phyloP scores from a whole-genome alignment of 2,113 vertebrate species.

The Petromus typicus region DNA sequence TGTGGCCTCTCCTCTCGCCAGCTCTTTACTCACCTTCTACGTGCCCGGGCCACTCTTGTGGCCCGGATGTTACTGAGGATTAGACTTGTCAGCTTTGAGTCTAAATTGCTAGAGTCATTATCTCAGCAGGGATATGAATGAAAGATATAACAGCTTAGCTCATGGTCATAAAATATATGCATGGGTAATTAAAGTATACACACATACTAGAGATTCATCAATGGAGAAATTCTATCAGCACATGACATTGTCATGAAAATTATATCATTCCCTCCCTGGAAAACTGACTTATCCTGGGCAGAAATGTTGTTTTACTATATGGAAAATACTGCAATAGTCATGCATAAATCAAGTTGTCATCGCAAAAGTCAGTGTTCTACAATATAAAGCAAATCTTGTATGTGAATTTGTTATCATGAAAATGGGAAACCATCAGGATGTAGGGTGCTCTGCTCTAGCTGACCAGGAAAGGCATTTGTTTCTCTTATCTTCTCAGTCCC shows the following conservation, averaged over 20 bases:
- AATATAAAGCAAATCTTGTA: slow-evolving; percentile 83
- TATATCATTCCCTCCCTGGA: slow-evolving; percentile 90
- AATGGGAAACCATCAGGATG: slow-evolving; percentile 60
- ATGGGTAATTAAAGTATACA: slow-evolving; percentile 90
- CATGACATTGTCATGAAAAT: slow-evolving; percentile 93
- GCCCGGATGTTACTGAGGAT: not conserved
- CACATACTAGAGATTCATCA: slow-evolving; percentile 89
- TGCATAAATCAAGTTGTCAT: slow-evolving; percentile 86
- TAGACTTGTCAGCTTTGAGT: slow-evolving; percentile 52
- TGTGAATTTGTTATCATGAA: slow-evolving; percentile 74
- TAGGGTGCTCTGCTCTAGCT: not conserved
- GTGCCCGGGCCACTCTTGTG: not conserved
- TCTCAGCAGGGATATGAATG: slow-evolving; percentile 77
- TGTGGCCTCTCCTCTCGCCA: not conserved
- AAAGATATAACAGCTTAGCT: slow-evolving; percentile 74
- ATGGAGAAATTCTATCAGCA: slow-evolving; percentile 90
- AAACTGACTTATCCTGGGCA: slow-evolving; percentile 83
- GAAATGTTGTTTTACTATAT: slow-evolving; percentile 89
- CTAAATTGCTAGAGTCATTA: slow-evolving; percentile 63
- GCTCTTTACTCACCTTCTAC: not conserved
- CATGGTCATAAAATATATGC: slow-evolving; percentile 76
- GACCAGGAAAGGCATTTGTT: slow-evolving; percentile 41
- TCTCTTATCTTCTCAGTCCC: slow-evolving; percentile 8
- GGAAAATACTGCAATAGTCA: slow-evolving; percentile 89
- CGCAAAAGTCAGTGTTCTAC: slow-evolving; percentile 87